Base-by-base conservation (phyloP, 2,797 vertebrate species). In the Tiaroga cobitis region DNA sequence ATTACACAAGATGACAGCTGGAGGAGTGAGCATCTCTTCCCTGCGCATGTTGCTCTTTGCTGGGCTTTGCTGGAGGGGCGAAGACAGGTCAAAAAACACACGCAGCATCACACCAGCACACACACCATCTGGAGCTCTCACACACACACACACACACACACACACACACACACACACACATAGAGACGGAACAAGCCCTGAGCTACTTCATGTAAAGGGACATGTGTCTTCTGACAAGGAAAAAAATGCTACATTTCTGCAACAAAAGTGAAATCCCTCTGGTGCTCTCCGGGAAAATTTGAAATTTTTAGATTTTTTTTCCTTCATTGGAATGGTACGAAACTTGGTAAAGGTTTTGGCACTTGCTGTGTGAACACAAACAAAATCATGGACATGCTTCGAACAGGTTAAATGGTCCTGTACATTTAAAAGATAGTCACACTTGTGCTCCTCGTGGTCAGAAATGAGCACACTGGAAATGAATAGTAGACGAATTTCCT, bases 1-100 rank as follows among this genome's bases (percentile, higher is more conserved):
- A 85, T 92, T 91, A 96, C 92, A 85, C 67, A 76, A 90, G 68
- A 24, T 92, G 90, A 93, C 89, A 92, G 85, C 34, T 89, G 85
- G 90, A 92, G 92, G 93, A 95, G 92, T 95, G 94, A 95, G 94
- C 94, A 95, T 95, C 93, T 79, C 78, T 63, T 54, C 59, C 21
- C 37, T 49, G 41, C 24, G 49, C 15, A 37, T 84, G 32, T 32
- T 43, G 16, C 80, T 78, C 54, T 81, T 77, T 61, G n/a, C 80
- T 59, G 65, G 69, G 80, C 59, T 86, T 46, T 63, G 80, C 70
- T 75, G 61, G 82, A 77, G 88, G 87, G 89, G 87, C 90, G 82
- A 89, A 89, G 87, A 88, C 85, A 84, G 92, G 76, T 85, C 87
- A 94, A 74, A 92, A 3, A 84, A 54, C 68, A 69, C 37, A 81